Percentiles rank a stretch among this genome's conserved stretches.
Conservation (phyloP, 2,113 vertebrate species). For the Elephas maximus region DNA sequence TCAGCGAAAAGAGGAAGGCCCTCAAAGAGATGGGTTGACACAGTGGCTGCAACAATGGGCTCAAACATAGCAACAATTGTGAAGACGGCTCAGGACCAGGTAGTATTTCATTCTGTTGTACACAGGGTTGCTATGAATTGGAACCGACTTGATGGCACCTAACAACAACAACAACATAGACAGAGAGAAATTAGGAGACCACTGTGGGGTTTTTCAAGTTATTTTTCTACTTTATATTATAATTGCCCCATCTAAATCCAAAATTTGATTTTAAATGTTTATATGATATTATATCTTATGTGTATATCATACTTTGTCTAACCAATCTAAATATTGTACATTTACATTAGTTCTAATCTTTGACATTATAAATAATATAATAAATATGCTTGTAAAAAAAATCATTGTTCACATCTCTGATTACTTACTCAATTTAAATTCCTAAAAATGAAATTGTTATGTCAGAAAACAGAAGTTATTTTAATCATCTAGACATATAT, state of each 20-base stretch:
- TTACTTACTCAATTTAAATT: background rate
- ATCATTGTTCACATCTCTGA: background rate
- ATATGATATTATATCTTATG: background rate
- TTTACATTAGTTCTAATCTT: background rate
- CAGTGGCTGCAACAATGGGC: too few species aligned
- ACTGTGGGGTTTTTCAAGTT: background rate
- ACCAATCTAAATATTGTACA: background rate
- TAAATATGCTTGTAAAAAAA: constrained; percentile 2
- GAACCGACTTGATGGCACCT: background rate
- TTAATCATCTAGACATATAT: background rate
- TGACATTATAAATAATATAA: background rate
- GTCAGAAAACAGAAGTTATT: background rate
- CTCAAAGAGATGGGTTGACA: too few species aligned
- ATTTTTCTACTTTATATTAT: background rate
- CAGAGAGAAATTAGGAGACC: background rate
- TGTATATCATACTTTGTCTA: background rate
- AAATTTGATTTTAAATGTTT: background rate
- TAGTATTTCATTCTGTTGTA: too few species aligned
- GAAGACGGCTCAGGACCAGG: too few species aligned
- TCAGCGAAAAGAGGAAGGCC: too few species aligned
- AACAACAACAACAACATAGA: background rate
- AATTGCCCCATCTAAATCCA: background rate
- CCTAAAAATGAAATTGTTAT: background rate
- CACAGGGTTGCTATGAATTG: too few species aligned
- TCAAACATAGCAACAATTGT: too few species aligned